phyloP scores from a whole-genome alignment of 2,888 invertebrate species.

The Diaprepes abbreviatus region DNA sequence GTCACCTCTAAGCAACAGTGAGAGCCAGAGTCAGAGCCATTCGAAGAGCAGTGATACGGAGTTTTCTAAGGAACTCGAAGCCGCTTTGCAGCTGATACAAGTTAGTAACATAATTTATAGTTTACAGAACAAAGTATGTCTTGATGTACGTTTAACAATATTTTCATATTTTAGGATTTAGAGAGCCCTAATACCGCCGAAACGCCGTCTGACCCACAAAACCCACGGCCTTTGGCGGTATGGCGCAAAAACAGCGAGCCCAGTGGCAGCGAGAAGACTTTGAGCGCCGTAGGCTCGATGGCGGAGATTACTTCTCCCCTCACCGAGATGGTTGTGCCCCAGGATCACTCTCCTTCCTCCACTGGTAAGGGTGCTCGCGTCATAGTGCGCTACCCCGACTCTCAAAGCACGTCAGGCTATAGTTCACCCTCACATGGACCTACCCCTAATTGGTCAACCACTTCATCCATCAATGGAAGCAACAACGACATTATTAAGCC shows the following conservation, averaged over 20 bases:
- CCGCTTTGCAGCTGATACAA: slow-evolving; percentile 68
- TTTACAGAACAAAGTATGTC: no score
- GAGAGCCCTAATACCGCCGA: slow-evolving; percentile 69
- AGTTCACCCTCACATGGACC: slow-evolving; percentile 67
- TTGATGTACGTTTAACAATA: no score
- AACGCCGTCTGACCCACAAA: slow-evolving; percentile 65
- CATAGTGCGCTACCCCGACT: slow-evolving; percentile 65
- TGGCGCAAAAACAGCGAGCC: slow-evolving; percentile 65
- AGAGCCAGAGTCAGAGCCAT: slow-evolving; percentile 56
- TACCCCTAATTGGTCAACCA: slow-evolving; percentile 65
- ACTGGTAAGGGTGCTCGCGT: slow-evolving; percentile 64
- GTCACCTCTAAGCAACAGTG: slow-evolving; percentile 63
- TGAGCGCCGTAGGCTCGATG: slow-evolving; percentile 66
- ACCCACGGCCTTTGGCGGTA: slow-evolving; percentile 60
- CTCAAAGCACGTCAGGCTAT: slow-evolving; percentile 70
- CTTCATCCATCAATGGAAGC: slow-evolving; percentile 65
- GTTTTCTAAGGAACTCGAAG: slow-evolving; percentile 69
- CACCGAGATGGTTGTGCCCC: slow-evolving; percentile 38
- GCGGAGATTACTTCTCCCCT: slow-evolving; percentile 55
- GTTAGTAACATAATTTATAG: slow-evolving; percentile 25
- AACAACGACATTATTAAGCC: slow-evolving; percentile 60
- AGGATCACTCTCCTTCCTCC: slow-evolving; percentile 49
- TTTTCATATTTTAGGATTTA: slow-evolving; percentile 61
- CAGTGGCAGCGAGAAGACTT: slow-evolving; percentile 66
- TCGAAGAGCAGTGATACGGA: slow-evolving; percentile 68